Conservation (phyloP, 2,113 vertebrate genomes). For the Oryzias woworae region DNA sequence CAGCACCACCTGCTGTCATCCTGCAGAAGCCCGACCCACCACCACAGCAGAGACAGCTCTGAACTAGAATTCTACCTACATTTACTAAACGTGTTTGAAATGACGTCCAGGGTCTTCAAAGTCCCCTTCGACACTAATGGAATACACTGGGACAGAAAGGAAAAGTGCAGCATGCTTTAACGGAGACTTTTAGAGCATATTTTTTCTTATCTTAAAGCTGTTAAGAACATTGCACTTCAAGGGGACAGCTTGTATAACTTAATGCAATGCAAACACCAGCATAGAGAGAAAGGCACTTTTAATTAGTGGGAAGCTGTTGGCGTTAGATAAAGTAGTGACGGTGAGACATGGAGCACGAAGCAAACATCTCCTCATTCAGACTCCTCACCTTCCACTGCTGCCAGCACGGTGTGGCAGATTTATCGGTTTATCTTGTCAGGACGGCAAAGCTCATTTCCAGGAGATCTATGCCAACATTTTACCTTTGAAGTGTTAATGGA, state of each 20-base stretch:
- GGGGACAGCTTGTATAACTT: slow-evolving; percentile 2
- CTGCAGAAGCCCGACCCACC: too few relatives aligned
- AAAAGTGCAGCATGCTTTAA: too few relatives aligned
- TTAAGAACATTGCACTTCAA: background rate
- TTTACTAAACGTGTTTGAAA: too few relatives aligned
- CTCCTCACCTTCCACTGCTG: slow-evolving; percentile 22
- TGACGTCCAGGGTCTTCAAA: too few relatives aligned
- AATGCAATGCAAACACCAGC: background rate
- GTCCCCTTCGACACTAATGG: too few relatives aligned
- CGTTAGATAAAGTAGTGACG: slow-evolving; percentile 37
- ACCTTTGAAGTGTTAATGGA: slow-evolving; percentile 76
- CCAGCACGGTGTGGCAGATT: slow-evolving; percentile 45
- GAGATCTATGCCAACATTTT: slow-evolving; percentile 39
- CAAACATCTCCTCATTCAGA: slow-evolving; percentile 23
- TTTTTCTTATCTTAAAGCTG: slow-evolving; percentile 1
- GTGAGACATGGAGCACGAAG: slow-evolving; percentile 1
- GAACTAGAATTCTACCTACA: too few relatives aligned
- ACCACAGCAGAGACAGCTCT: too few relatives aligned
- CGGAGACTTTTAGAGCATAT: too few relatives aligned
- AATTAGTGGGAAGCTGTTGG: slow-evolving; percentile 39
- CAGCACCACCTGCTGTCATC: too few relatives aligned
- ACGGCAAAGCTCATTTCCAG: slow-evolving; percentile 51
- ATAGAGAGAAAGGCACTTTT: slow-evolving; percentile 16
- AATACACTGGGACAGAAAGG: too few relatives aligned
- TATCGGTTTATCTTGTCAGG: slow-evolving; percentile 65